phyloP scores from a whole-genome alignment of 2,888 invertebrate genomes.

The Lasioglossum calceatum region DNA sequence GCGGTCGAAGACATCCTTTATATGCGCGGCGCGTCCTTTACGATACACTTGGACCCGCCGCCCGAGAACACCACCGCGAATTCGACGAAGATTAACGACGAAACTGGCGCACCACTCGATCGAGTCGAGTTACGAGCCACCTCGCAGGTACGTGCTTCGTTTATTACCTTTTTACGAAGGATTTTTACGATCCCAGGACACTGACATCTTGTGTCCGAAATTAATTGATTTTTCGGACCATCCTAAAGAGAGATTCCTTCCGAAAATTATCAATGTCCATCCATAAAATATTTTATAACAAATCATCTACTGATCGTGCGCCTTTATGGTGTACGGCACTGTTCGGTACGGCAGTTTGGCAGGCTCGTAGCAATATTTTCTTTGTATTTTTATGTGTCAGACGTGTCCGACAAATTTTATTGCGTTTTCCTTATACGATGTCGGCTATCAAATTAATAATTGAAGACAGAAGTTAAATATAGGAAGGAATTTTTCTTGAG shows the following conservation, averaged over 20 bases:
- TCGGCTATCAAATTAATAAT: too few species aligned
- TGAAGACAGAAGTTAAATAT: too few species aligned
- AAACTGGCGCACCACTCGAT: slow-evolving; percentile 67
- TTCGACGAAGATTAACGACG: slow-evolving; percentile 69
- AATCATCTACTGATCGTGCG: not conserved
- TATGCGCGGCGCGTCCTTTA: slow-evolving; percentile 81
- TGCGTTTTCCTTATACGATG: not conserved
- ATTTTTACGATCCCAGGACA: not conserved
- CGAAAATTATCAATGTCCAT: not conserved
- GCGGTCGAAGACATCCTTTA: slow-evolving; percentile 84
- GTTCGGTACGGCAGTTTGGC: not conserved
- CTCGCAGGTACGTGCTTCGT: slow-evolving; percentile 69
- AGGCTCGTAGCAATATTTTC: not conserved
- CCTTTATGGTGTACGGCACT: not conserved
- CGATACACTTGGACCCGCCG: slow-evolving; percentile 79
- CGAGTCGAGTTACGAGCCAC: slow-evolving; percentile 68
- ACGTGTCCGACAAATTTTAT: not conserved
- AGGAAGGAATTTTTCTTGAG: not conserved
- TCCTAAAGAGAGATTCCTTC: not conserved
- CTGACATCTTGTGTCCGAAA: not conserved
- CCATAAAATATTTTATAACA: not conserved
- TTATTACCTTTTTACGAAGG: not conserved
- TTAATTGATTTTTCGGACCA: not conserved
- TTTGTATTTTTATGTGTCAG: not conserved
- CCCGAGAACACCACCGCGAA: slow-evolving; percentile 72